These are phyloP conservation scores for Calosoma granatense DNA, from an alignment of 1,140 invertebrate species.

Conservation along the genomic window DNA sequence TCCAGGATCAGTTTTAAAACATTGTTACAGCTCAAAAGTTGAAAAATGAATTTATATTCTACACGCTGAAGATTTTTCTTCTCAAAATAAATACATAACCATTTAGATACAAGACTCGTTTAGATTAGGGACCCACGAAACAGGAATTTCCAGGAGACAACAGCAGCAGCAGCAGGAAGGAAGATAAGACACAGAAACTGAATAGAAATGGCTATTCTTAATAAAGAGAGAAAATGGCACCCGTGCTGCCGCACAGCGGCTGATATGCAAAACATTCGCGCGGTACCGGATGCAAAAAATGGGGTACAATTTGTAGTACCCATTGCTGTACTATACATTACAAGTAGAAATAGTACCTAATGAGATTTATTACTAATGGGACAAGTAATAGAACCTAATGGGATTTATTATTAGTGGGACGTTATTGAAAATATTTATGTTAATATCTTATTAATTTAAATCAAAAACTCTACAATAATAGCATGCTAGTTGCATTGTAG, in stretches of 20 bases:
- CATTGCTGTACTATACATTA: too few species aligned
- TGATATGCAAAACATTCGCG: not conserved
- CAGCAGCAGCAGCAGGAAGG: not conserved
- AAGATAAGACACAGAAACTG: not conserved
- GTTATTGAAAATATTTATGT: too few species aligned
- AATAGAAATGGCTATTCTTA: not conserved
- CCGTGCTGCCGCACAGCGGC: not conserved
- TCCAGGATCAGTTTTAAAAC: too few species aligned
- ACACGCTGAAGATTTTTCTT: not conserved
- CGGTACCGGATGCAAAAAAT: not conserved
- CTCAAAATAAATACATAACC: not conserved
- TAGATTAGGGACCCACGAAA: not conserved
- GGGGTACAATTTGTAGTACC: not conserved
- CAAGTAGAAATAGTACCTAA: too few species aligned
- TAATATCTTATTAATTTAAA: too few species aligned
- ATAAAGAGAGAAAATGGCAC: not conserved
- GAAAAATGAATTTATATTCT: not conserved
- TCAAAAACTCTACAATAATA: too few species aligned
- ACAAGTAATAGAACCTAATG: too few species aligned
- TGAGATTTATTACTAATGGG: too few species aligned
- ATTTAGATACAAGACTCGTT: not conserved
- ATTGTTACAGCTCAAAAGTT: too few species aligned
- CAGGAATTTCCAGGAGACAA: not conserved
- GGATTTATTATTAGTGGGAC: too few species aligned
- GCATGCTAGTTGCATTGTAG: too few species aligned